Conservation (phyloP, 2,888 invertebrate species). For the Papilio protenor region DNA sequence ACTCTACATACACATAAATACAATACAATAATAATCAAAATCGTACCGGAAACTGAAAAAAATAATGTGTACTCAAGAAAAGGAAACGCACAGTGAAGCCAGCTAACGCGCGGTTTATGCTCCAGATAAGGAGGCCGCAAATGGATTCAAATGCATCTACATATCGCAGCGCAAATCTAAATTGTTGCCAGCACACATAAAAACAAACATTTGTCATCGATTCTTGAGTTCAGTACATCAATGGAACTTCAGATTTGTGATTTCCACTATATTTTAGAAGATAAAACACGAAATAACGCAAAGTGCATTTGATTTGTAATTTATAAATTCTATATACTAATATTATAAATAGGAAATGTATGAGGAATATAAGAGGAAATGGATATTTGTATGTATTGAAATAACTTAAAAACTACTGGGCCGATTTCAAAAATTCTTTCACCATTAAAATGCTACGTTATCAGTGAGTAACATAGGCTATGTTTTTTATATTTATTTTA, state of each 20-base stretch:
- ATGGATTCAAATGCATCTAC: conserved; percentile 70
- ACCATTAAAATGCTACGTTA: no score
- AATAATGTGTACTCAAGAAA: conserved; percentile 66
- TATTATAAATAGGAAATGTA: no score
- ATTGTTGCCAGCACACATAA: conserved; percentile 41
- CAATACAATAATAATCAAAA: conserved; percentile 45
- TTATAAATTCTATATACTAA: no score
- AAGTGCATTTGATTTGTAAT: no score
- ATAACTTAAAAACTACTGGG: no score
- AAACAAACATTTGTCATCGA: conserved; percentile 28
- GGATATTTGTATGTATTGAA: no score
- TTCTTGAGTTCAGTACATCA: conserved; percentile 7
- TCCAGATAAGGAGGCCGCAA: conserved; percentile 70
- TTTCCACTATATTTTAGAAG: not conserved
- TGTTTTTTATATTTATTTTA: no score
- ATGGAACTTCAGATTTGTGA: not conserved
- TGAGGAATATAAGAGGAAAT: no score
- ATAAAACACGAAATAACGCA: no score
- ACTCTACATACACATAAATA: conserved; percentile 44
- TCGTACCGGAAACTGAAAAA: conserved; percentile 64
- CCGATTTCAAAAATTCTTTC: no score
- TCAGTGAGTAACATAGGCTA: no score
- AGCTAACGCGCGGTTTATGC: conserved; percentile 77
- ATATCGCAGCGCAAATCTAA: conserved; percentile 51
- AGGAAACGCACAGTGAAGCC: conserved; percentile 68